Percentiles rank a stretch among this genome's conserved stretches.
These are phyloP conservation scores for Hypselothyrea guttata DNA, from an alignment of 2,888 invertebrate species.

Conservation along the genomic window DNA sequence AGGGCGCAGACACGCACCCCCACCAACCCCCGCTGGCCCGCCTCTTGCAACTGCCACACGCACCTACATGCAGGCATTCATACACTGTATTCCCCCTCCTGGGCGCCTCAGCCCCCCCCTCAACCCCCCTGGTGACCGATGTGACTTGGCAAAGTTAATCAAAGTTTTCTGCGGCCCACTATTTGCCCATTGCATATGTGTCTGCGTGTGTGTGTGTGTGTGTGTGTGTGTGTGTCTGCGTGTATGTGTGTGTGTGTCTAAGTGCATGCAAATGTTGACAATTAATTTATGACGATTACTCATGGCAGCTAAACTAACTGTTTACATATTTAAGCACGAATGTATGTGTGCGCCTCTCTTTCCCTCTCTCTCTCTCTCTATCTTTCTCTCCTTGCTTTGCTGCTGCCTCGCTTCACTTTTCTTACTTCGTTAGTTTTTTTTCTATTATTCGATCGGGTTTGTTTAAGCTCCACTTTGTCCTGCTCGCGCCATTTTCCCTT, in stretches of 20 bases:
- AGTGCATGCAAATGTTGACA: constrained; percentile 80
- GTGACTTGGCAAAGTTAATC: constrained; percentile 50
- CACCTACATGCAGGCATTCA: constrained; percentile 24
- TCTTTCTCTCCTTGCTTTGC: not conserved
- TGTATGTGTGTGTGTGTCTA: constrained; percentile 51
- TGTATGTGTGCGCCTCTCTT: not conserved
- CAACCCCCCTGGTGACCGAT: not conserved
- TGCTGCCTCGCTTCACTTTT: not conserved
- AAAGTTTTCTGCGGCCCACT: constrained; percentile 50
- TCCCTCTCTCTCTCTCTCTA: not conserved
- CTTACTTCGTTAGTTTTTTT: not conserved
- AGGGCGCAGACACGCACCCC: constrained; percentile 38
- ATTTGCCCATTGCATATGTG: constrained; percentile 45
- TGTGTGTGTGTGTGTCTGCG: constrained; percentile 44
- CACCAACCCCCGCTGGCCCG: not conserved
- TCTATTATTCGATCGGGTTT: constrained; percentile 7
- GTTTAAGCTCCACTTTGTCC: not conserved
- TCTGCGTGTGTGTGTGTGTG: constrained; percentile 28
- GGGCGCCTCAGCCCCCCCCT: not conserved
- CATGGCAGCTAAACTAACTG: constrained; percentile 79
- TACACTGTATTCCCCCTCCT: constrained; percentile 2
- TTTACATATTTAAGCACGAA: constrained; percentile 47
- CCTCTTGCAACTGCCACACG: constrained; percentile 18
- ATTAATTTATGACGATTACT: constrained; percentile 82
- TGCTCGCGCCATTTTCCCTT: no score